Evolutionary conservation across 35 echinoderm and acorn worm species (phyloP).

Genomic region (Lytechinus pictus): DNA sequence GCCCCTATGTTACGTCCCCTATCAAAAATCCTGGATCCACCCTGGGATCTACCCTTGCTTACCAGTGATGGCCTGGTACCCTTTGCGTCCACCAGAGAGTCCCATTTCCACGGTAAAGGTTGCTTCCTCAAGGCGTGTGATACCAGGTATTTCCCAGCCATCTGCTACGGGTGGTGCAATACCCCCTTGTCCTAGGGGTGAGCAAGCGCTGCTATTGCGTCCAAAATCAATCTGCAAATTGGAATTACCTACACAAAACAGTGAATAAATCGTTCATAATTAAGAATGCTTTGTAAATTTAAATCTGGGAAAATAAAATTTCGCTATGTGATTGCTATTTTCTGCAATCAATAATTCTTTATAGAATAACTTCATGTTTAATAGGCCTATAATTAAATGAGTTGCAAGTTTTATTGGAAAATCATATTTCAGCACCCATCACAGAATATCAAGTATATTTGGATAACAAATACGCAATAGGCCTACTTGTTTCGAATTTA

Average conservation of each 20-base stretch:
- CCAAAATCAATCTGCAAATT: slow-evolving; percentile 76
- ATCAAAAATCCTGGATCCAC: no score
- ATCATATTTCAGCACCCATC: no score
- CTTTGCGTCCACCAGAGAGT: slow-evolving; percentile 54
- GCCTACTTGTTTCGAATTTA: no score
- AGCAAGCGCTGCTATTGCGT: slow-evolving; percentile 38
- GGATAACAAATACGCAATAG: no score
- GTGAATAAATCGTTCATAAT: not conserved
- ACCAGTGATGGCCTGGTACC: slow-evolving; percentile 81
- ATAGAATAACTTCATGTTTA: no score
- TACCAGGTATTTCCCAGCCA: slow-evolving; percentile 41
- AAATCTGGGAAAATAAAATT: no score
- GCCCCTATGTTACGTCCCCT: no score
- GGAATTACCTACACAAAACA: not conserved
- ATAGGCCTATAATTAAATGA: no score
- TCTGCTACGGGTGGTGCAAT: not conserved
- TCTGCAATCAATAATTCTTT: no score
- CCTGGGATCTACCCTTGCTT: not conserved
- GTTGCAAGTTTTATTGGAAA: no score
- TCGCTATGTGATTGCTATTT: no score
- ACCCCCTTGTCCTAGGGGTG: slow-evolving; percentile 25
- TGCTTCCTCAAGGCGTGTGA: slow-evolving; percentile 30
- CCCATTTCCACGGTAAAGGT: slow-evolving; percentile 56
- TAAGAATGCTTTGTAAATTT: not conserved
- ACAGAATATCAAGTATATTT: no score